A percentile compares a stretch with the other conserved stretches of the same genome.
phyloP scores from a whole-genome alignment of 2,113 vertebrate genomes.

The Gallinago media region DNA sequence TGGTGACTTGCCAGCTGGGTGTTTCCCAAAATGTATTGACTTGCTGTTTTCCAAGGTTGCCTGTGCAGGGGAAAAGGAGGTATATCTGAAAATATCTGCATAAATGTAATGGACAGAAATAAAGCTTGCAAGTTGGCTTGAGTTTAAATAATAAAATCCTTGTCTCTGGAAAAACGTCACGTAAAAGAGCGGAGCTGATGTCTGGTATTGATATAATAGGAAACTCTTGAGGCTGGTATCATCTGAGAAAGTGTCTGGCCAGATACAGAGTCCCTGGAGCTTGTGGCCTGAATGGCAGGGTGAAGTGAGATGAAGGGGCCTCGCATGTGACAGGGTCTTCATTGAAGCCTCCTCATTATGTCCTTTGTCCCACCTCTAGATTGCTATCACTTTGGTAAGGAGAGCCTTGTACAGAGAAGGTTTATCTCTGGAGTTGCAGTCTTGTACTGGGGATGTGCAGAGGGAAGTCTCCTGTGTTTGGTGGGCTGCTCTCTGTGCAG shows the following conservation, averaged over 20 bases:
- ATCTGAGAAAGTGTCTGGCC: background rate
- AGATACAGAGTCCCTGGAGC: background rate
- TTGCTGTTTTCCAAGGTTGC: background rate
- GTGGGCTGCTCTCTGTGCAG: background rate
- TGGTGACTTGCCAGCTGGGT: slow-evolving; percentile 31
- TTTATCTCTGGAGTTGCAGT: background rate
- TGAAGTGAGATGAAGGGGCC: background rate
- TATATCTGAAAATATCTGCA: background rate
- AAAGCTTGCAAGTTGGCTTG: background rate
- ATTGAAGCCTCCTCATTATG: background rate
- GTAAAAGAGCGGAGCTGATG: background rate
- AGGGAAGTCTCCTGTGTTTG: background rate
- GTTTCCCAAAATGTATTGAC: background rate
- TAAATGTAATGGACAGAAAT: background rate
- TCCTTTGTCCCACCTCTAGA: background rate
- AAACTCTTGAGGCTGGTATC: background rate
- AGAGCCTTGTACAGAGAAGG: background rate
- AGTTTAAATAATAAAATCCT: slow-evolving; percentile 3
- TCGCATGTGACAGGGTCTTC: background rate
- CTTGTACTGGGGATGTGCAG: background rate
- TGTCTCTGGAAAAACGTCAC: background rate
- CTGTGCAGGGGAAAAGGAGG: background rate
- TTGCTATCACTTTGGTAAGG: background rate
- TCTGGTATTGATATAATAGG: background rate
- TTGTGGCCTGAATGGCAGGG: background rate